Evolutionary conservation across 2,888 invertebrate species (phyloP), one percentile per base, ranked within the genome.

Genomic region (Lochmaea crataegi): DNA sequence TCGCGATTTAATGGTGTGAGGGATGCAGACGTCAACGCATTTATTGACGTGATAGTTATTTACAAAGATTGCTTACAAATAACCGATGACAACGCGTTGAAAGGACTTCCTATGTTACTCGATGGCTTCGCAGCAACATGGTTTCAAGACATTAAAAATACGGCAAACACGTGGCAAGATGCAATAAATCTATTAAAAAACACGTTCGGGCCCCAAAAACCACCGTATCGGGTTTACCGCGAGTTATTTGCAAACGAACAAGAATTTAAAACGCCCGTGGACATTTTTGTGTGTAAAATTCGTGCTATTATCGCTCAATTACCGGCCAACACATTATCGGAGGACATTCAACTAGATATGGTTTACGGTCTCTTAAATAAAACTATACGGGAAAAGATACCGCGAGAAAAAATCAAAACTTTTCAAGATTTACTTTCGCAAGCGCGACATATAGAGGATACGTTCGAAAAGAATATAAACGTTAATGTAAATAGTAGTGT

Each of bases 81-180:
- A 22, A 22, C 22, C 22, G 22, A 22, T 22, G 22, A 22, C 2
- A 22, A 22, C 22, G 22, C 22, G 22, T 2, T 22, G 2, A 22
- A 22, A 22, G 22, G 22, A 22, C 22, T 22, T 68, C 70, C 78
- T 7, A 77, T 77, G 74, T 65, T 77, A 22, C 60, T 78, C 7
- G 64, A 71, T n/a, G 76, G 71, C 32, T 57, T 71, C 18, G 76
- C 76, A 16, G 75, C 76, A 5, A 75, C 51, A 32, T 78, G 74
- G 75, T 77, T 71, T 74, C 73, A 75, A 65, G 76, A 76, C 11
- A 68, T 78, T 48, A 78, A 73, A 65, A 18, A 32, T n/a, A 67
- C 74, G 26, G 61, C 67, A 57, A 6, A 16, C 9, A 48, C 70
- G 14, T 76, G 74, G 64, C 42, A 65, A n/a, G 73, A 71, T 0